Conservation (phyloP, 2,888 invertebrate species). For the Sabatieria punctata region DNA sequence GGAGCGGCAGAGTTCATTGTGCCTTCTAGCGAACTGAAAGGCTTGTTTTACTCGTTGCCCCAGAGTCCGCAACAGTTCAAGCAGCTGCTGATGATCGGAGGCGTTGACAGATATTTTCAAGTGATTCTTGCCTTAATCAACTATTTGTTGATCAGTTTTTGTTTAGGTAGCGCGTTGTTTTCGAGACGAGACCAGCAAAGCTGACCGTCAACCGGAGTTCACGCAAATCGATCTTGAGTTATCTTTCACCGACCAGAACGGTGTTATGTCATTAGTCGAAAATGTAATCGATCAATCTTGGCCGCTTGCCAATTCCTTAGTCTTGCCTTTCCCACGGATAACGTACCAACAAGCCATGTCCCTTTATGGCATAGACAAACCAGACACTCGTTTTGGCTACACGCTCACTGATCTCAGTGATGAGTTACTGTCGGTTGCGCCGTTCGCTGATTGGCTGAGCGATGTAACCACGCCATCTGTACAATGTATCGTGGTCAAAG, state of each 20-base stretch:
- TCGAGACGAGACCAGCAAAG: conserved; percentile 61
- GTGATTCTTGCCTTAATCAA: no score
- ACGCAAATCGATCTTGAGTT: conserved; percentile 90
- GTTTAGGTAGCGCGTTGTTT: conserved; percentile 56
- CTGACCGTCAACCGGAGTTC: conserved; percentile 91
- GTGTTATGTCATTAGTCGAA: conserved; percentile 61
- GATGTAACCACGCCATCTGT: no score
- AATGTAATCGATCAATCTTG: conserved; percentile 53
- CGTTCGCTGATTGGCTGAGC: conserved; percentile 8
- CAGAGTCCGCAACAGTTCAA: conserved; percentile 98
- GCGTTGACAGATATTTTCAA: conserved; percentile 62
- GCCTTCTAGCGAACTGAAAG: conserved; percentile 51
- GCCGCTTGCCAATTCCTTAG: conserved; percentile 38
- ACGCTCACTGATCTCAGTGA: neutral
- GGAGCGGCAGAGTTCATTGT: conserved; percentile 96
- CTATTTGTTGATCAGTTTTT: no score
- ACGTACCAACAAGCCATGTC: conserved; percentile 61
- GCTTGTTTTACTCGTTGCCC: conserved; percentile 68
- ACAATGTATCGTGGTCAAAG: conserved; percentile 15
- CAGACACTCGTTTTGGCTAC: conserved; percentile 60
- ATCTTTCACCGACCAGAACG: conserved; percentile 63
- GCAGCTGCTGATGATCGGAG: conserved; percentile 92
- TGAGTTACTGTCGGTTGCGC: neutral
- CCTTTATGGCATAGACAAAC: conserved; percentile 79
- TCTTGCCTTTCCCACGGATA: conserved; percentile 49